These are phyloP conservation scores for Cydia splendana DNA, from an alignment of 1,140 invertebrate genomes.

Conservation along the genomic window DNA sequence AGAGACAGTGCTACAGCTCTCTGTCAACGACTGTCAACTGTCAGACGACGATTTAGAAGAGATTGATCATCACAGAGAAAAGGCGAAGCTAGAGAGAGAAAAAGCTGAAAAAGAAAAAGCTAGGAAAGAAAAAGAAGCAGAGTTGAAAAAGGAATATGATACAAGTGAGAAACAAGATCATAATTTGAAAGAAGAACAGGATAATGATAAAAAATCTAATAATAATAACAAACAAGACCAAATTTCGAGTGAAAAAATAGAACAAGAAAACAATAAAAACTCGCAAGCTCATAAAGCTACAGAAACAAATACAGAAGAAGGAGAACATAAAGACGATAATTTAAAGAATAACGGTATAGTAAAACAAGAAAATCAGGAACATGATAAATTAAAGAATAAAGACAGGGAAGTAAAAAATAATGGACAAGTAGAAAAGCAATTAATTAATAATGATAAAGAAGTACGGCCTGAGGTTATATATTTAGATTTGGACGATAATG, in stretches of 20 bases:
- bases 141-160: not conserved
- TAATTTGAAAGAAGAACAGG: not conserved
- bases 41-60: not conserved
- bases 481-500: constrained; percentile 17
- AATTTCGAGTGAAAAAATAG: not conserved
- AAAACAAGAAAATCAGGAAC: not conserved
- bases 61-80: constrained; percentile 21
- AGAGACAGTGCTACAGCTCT: constrained; percentile 33
- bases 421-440: not conserved
- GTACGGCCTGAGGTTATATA: not conserved
- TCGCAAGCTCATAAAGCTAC: not conserved
- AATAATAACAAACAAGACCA: not conserved
- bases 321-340: not conserved
- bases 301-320: not conserved
- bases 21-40: constrained; percentile 37
- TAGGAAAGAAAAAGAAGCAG: not conserved
- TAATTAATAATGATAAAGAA: not conserved
- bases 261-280: not conserved
- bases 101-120: not conserved
- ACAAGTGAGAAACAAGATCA: not conserved
- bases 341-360: too few species aligned
- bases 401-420: not conserved
- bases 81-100: not conserved
- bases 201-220: too few species aligned
- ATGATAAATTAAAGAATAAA: not conserved